Base-by-base conservation (phyloP, 2,888 invertebrate species). In the Machimus rusticus region DNA sequence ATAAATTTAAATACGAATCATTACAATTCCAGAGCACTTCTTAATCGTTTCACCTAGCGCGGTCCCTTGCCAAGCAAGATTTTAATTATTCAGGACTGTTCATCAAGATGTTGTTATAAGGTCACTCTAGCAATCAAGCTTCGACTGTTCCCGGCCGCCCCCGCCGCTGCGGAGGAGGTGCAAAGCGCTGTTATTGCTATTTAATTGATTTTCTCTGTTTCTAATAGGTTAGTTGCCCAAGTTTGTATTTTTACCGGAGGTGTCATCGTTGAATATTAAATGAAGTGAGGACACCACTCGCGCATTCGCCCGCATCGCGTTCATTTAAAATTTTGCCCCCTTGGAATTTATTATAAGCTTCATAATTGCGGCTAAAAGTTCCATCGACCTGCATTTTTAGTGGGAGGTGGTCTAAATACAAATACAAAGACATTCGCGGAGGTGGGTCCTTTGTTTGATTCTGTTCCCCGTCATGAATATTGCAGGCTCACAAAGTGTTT, bases 121-220 rank as follows among this genome's bases (percentile, higher is more conserved):
- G 78, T 78, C 78, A 78, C 23, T 78, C 37, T 46, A 12, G 39
- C 78, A 78, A 78, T 78, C 78, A 43, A 43, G 39, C 37, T 66
- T 9, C 19, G 6, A 43, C 37, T 19, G 39, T 37, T 37, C 77
- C n/a, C 77, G 4, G 0, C 39, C 43, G 14, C 78, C n/a, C 5
- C 12, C 0, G n/a, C n/a, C 16, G n/a, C 34, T 19, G 19, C 23
- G 43, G 78, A n/a, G 19, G 23, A 2, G 23, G 43, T 43, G 78
- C 23, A 0, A 23, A 37, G 78, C 19, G 5, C 78, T 78, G 39
- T 78, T 78, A 78, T 78, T 78, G 46, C 78, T 78, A 78, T 78
- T 78, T 78, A 78, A 78, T 78, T 78, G 78, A 78, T 78, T 78
- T 78, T 78, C 78, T 39, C 78, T 78, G 46, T 78, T 78, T 78